Conservation (phyloP, 2,113 vertebrate species). For the Engystomops pustulosus region DNA sequence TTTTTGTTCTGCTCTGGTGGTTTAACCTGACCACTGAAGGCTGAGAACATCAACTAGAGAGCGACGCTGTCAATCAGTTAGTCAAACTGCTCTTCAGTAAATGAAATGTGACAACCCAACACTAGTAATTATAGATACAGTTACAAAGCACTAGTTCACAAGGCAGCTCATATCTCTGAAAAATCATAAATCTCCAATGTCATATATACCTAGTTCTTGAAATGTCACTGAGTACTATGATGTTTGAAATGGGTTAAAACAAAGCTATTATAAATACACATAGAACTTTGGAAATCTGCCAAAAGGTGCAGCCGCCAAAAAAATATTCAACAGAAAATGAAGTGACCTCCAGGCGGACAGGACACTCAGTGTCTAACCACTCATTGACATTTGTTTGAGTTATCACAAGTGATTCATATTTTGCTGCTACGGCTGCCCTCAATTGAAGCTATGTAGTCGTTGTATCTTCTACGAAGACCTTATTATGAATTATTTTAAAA, state of each 20-base stretch:
- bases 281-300: neutral
- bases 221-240: neutral
- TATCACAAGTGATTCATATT: conserved; percentile 28
- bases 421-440: conserved; percentile 13
- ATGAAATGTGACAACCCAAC: conserved; percentile 23
- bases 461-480: too few species aligned
- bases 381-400: conserved; percentile 48
- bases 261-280: neutral
- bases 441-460: too few species aligned
- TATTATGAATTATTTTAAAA: too few species aligned
- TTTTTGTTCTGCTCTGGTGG: conserved; percentile 31
- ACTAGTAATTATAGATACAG: conserved; percentile 5
- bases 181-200: neutral
- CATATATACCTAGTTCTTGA: neutral
- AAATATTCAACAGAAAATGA: conserved; percentile 26
- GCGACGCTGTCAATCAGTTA: conserved; percentile 37
- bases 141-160: neutral
- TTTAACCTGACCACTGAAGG: neutral
- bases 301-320: conserved; percentile 12
- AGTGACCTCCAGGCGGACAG: conserved; percentile 36
- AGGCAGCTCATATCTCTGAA: neutral
- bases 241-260: conserved; percentile 7
- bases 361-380: conserved; percentile 38
- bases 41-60: conserved; percentile 7
- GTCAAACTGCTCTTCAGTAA: conserved; percentile 8